Percentiles rank a stretch among this genome's conserved stretches.
phyloP scores from a whole-genome alignment of 1,140 invertebrate species.

The Hermetia illucens region DNA sequence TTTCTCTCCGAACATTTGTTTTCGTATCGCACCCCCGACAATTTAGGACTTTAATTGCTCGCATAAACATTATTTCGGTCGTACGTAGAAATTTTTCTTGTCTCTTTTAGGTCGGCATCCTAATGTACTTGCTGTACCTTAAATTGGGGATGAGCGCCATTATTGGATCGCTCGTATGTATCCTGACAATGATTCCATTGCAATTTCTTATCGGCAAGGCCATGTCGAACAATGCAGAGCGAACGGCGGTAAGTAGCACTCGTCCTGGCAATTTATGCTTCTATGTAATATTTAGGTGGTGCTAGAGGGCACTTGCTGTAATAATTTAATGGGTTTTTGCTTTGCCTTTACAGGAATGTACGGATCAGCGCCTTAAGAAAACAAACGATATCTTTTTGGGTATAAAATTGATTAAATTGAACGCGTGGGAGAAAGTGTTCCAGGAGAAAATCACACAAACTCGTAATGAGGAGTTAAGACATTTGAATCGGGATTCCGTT shows the following conservation, averaged over 20 bases:
- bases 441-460: slow-evolving; percentile 46
- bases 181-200: slow-evolving; percentile 51
- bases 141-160: slow-evolving; percentile 67
- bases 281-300: too few species aligned
- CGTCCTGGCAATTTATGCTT: too few species aligned
- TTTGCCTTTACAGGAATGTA: slow-evolving; percentile 42
- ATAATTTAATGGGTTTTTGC: too few species aligned
- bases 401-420: slow-evolving; percentile 66
- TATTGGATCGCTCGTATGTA: slow-evolving; percentile 54
- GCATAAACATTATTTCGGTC: too few species aligned
- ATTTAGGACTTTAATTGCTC: too few species aligned
- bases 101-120: slow-evolving; percentile 51
- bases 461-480: slow-evolving; percentile 53
- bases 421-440: slow-evolving; percentile 69
- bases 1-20: too few species aligned
- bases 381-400: slow-evolving; percentile 69
- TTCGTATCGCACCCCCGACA: too few species aligned
- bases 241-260: slow-evolving; percentile 47
- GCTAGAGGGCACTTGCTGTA: too few species aligned
- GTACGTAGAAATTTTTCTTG: too few species aligned
- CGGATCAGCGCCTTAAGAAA: slow-evolving; percentile 58
- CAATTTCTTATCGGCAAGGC: slow-evolving; percentile 56
- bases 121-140: slow-evolving; percentile 57
- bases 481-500: slow-evolving; percentile 55
- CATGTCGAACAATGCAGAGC: slow-evolving; percentile 54